Evolutionary conservation across 1,140 invertebrate genomes (phyloP).

Genomic region (Procambarus clarkii): DNA sequence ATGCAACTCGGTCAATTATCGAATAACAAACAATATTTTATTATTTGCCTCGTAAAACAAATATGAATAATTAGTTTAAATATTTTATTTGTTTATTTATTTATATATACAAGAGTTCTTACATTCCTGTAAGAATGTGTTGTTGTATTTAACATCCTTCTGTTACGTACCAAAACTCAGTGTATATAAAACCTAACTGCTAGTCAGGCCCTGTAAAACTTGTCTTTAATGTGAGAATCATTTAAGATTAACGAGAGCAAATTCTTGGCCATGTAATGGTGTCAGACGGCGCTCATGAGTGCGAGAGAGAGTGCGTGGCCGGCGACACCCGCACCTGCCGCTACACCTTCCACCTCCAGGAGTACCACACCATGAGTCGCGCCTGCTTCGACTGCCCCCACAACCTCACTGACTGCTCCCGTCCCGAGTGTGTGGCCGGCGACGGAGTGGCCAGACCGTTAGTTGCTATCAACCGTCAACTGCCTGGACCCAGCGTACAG

Average conservation of each 20-base stretch:
- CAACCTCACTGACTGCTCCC: conserved; percentile 84
- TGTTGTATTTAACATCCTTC: not conserved
- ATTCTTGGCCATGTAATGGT: not conserved
- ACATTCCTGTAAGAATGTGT: not conserved
- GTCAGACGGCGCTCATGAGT: conserved; percentile 2
- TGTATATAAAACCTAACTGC: no score
- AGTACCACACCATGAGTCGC: conserved; percentile 53
- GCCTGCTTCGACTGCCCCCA: conserved; percentile 90
- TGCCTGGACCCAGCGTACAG: conserved; percentile 90
- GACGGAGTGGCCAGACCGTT: conserved; percentile 86
- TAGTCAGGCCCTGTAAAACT: no score
- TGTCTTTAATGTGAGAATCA: no score
- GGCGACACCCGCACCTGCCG: conserved; percentile 44
- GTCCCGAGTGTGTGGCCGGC: conserved; percentile 87
- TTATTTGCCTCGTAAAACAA: not conserved
- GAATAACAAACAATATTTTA: not conserved
- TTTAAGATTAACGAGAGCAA: no score
- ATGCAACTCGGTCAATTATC: not conserved
- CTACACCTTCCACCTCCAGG: conserved; percentile 44
- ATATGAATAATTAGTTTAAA: not conserved
- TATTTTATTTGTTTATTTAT: not conserved
- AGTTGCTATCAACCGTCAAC: conserved; percentile 88
- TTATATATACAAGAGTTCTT: not conserved
- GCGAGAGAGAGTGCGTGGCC: conserved; percentile 15
- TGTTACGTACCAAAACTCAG: no score